These are phyloP conservation scores for Gymnocheta viridis DNA, from an alignment of 2,888 invertebrate genomes.

Conservation along the genomic window DNA sequence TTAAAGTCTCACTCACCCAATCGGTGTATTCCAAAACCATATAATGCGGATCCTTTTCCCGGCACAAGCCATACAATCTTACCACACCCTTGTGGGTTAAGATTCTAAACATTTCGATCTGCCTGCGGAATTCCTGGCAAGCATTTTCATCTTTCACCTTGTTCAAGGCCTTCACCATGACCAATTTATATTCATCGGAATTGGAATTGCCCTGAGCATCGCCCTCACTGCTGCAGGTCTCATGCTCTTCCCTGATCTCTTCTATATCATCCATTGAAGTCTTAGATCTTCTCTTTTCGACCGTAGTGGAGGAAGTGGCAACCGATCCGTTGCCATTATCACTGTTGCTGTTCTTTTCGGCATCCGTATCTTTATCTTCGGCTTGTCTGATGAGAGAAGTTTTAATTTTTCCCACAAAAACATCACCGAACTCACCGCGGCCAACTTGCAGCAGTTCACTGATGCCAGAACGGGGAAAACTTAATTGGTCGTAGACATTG, in stretches of 20 bases:
- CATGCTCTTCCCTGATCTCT: slow-evolving; percentile 80
- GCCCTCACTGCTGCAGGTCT: slow-evolving; percentile 72
- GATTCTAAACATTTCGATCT: slow-evolving; percentile 92
- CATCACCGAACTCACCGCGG: slow-evolving; percentile 96
- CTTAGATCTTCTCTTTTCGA: slow-evolving; percentile 81
- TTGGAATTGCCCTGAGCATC: slow-evolving; percentile 74
- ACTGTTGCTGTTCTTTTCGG: slow-evolving; percentile 77
- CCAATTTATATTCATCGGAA: slow-evolving; percentile 79
- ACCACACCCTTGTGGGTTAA: slow-evolving; percentile 92
- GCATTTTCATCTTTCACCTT: slow-evolving; percentile 90
- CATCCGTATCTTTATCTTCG: slow-evolving; percentile 76
- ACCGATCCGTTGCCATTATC: slow-evolving; percentile 72
- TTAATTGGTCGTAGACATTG: slow-evolving; percentile 88
- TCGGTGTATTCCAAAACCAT: slow-evolving; percentile 95
- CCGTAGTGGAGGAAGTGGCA: slow-evolving; percentile 75
- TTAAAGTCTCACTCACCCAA: slow-evolving; percentile 87
- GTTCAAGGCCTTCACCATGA: slow-evolving; percentile 90
- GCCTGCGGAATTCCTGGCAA: slow-evolving; percentile 92
- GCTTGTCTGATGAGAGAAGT: slow-evolving; percentile 73
- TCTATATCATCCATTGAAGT: slow-evolving; percentile 82
- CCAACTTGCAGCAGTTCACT: slow-evolving; percentile 87
- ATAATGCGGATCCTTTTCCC: slow-evolving; percentile 92
- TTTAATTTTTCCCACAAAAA: slow-evolving; percentile 88
- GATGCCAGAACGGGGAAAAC: slow-evolving; percentile 88
- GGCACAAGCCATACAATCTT: slow-evolving; percentile 90